Conservation (phyloP, 2,888 invertebrate genomes). For the Papilio demoleus region DNA sequence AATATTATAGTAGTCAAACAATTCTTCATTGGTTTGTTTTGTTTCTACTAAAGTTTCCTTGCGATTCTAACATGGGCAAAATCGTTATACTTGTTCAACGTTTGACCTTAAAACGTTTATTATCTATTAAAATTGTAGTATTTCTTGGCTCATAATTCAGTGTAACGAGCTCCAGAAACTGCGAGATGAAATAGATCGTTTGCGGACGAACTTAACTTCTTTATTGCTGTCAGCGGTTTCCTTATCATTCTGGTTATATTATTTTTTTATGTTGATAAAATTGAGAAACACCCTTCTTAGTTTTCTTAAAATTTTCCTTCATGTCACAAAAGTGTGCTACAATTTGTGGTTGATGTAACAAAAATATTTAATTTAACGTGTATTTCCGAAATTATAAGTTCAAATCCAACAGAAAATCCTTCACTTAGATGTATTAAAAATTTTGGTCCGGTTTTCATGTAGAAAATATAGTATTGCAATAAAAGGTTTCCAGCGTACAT, state of each 20-base stretch:
- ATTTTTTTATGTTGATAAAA: background rate
- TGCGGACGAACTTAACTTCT: background rate
- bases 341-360: background rate
- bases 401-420: background rate
- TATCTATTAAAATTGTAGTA: conserved; percentile 8
- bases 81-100: conserved; percentile 1
- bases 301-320: background rate
- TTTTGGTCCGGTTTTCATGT: conserved; percentile 11
- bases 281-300: background rate
- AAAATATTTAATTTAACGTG: background rate
- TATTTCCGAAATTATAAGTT: background rate
- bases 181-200: conserved; percentile 16
- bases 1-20: background rate
- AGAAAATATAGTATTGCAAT: conserved; percentile 22
- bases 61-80: background rate
- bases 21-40: conserved; percentile 1
- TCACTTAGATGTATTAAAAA: conserved; percentile 11
- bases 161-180: conserved; percentile 7
- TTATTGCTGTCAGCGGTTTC: background rate
- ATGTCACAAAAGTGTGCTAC: background rate
- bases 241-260: background rate
- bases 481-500: conserved; percentile 32
- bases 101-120: conserved; percentile 12
- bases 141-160: conserved; percentile 11
- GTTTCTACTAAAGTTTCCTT: background rate